Evolutionary conservation across 2,797 vertebrate species (phyloP), one percentile per base, ranked within the genome.

Genomic region (Pyrocephalus nanus): DNA sequence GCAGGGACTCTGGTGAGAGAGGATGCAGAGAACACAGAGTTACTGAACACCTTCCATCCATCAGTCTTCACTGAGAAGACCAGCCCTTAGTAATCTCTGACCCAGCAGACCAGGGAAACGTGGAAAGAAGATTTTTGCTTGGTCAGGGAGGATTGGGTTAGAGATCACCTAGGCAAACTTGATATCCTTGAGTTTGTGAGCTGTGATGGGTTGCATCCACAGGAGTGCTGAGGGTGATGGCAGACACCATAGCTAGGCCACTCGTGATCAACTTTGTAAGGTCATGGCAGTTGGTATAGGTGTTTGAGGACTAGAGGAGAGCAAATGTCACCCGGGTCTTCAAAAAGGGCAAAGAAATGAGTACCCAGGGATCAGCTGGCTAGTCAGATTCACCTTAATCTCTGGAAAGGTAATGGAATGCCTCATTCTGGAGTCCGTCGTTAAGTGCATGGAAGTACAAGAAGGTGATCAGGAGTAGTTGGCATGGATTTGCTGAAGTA

Each of bases 151-250:
- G 32, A n/a, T n/a, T 57, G 32, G 9, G 9, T 76, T 76, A 57
- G 32, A 70, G 36, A 22, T 57, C 16, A n/a, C 9, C 8, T 36
- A 16, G 30, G 12, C 8, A 42, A 69, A 17, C 26, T 6, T 70
- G 32, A 9, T 8, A 30, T 70, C 29, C 19, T 2, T 6, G n/a
- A 26, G 36, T 51, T 27, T 14, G 3, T 38, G 26, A 43, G 9
- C 42, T 6, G 2, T 0, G 1, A 55, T 50, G 23, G 32, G 20
- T 18, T 70, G 11, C 14, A 30, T 34, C 43, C 5, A 9, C 19
- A 19, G n/a, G 71, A 64, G 32, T 36, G 22, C 36, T 89, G 32
- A 64, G 43, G 32, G 16, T 64, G 43, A 9, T 83, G 29, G 43
- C 64, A 64, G 43, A 51, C 14, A 7, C 27, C 8, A 30, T 25